Evolutionary conservation across 92 coral and sea anemone species (phyloP).

Genomic region (Porites lobata): DNA sequence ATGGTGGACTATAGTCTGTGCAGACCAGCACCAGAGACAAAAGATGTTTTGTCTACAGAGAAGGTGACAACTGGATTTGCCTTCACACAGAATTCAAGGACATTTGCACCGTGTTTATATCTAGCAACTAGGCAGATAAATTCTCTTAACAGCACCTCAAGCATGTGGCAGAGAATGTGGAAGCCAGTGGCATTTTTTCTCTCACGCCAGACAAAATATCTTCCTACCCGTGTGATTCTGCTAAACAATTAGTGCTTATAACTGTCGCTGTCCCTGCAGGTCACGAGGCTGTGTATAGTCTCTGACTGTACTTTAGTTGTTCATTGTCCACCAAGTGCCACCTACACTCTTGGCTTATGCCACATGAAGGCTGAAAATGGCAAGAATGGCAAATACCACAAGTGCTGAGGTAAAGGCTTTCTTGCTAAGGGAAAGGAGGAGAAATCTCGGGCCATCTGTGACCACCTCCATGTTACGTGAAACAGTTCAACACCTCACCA

Average conservation of each 20-base stretch:
- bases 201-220: not conserved
- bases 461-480: no score
- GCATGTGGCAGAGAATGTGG: not conserved
- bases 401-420: no score
- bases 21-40: constrained; percentile 36
- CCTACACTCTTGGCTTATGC: no score
- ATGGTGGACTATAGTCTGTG: constrained; percentile 13
- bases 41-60: constrained; percentile 24
- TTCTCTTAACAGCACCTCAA: not conserved
- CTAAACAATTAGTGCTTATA: not conserved
- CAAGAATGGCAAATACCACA: no score
- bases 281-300: no score
- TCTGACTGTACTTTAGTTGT: no score
- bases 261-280: no score
- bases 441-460: no score
- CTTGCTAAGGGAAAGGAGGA: no score
- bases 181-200: not conserved
- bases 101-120: not conserved
- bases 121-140: not conserved
- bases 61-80: constrained; percentile 5
- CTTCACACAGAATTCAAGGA: constrained; percentile 20
- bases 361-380: no score
- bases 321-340: no score
- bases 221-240: not conserved
- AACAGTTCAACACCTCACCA: no score